Percentiles rank a stretch among this genome's conserved stretches.
phyloP scores from a whole-genome alignment of 2,797 vertebrate species.

The Enteromius trimaculatus region DNA sequence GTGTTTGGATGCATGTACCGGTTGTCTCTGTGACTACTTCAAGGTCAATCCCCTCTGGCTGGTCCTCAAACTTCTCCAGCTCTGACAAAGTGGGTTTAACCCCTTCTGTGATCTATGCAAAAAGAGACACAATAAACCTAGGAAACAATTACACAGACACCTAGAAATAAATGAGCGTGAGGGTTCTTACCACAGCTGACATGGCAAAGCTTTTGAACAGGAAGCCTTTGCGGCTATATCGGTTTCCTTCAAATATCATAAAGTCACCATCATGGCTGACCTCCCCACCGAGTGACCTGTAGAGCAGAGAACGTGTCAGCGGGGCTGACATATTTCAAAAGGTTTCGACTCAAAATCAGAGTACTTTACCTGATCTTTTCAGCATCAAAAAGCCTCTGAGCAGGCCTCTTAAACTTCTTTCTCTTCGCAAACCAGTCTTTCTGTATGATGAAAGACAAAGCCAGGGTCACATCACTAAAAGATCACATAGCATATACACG shows the following conservation, averaged over 20 bases:
- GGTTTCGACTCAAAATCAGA: background rate
- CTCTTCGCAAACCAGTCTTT: slow-evolving; percentile 96
- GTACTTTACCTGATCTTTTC: slow-evolving; percentile 89
- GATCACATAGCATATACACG: background rate
- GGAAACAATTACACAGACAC: background rate
- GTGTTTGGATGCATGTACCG: slow-evolving; percentile 73
- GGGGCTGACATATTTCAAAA: background rate
- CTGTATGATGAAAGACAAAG: slow-evolving; percentile 66
- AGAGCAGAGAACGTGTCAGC: background rate
- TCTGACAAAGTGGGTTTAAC: slow-evolving; percentile 95
- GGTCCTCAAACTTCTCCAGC: slow-evolving; percentile 96
- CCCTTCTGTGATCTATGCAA: slow-evolving; percentile 90
- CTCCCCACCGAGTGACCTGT: slow-evolving; percentile 90
- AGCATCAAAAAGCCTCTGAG: slow-evolving; percentile 91
- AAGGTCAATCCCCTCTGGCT: slow-evolving; percentile 94
- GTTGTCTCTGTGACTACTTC: slow-evolving; percentile 94
- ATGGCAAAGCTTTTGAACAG: slow-evolving; percentile 97
- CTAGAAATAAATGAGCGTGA: background rate
- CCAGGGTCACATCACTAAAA: background rate
- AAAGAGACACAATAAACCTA: background rate
- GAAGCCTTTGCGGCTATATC: slow-evolving; percentile 95
- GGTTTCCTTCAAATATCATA: slow-evolving; percentile 96
- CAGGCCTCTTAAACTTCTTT: slow-evolving; percentile 93
- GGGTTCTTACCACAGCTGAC: slow-evolving; percentile 89
- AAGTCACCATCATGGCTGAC: slow-evolving; percentile 95